phyloP scores from a whole-genome alignment of 1,140 invertebrate genomes.

The Tetramorium parvispinum region DNA sequence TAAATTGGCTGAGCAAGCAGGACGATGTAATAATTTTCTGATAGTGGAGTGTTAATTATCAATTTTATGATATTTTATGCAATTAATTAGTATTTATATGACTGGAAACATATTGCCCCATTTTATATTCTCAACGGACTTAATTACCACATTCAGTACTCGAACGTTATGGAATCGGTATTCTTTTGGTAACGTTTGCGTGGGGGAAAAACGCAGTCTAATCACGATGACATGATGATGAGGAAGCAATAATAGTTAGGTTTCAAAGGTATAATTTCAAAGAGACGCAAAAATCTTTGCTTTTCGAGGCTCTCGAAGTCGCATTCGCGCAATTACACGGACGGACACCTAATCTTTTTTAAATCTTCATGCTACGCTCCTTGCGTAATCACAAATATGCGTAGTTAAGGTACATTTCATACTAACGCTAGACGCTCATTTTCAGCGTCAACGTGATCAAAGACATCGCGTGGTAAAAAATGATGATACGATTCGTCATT shows the following conservation, averaged over 20 bases:
- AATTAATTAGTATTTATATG: constrained; percentile 18
- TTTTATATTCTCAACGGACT: neutral
- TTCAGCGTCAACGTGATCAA: too few species aligned
- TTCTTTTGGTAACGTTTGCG: neutral
- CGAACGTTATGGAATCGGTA: neutral
- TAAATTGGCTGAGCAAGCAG: neutral
- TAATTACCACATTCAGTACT: neutral
- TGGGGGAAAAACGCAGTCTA: neutral
- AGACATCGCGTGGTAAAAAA: too few species aligned
- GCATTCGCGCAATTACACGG: neutral
- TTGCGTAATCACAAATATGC: neutral
- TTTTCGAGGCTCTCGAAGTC: neutral
- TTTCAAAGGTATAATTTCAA: neutral
- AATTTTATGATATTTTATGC: constrained; percentile 31
- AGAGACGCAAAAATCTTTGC: neutral
- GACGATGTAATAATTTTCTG: neutral
- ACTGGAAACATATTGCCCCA: neutral
- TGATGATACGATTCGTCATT: too few species aligned
- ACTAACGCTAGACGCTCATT: too few species aligned
- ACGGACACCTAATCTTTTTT: neutral
- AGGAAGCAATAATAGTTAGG: neutral
- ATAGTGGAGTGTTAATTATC: constrained; percentile 3
- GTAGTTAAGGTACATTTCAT: too few species aligned
- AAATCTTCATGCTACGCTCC: neutral
- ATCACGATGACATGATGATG: neutral